phyloP scores from a whole-genome alignment of 2,113 vertebrate species.

The Pyxicephalus adspersus region DNA sequence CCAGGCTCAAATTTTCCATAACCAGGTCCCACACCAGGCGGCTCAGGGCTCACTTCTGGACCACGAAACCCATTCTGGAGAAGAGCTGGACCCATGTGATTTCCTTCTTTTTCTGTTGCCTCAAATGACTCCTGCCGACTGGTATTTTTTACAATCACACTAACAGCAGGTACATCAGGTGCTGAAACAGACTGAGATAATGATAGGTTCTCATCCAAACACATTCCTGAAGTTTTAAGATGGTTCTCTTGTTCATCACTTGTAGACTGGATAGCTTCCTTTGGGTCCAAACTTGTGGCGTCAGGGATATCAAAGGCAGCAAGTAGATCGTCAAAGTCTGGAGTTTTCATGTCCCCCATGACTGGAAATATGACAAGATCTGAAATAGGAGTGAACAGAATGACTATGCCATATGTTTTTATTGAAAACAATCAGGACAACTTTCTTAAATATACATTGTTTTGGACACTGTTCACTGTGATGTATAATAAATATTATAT shows the following conservation, averaged over 20 bases:
- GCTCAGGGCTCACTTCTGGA: constrained; percentile 70
- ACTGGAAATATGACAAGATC: constrained; percentile 73
- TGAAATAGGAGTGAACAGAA: constrained; percentile 54
- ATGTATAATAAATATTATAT: no score
- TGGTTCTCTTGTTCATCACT: constrained; percentile 86
- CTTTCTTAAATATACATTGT: background rate
- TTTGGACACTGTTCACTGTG: no score
- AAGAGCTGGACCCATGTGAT: constrained; percentile 70
- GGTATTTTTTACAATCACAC: constrained; percentile 96
- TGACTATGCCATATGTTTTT: background rate
- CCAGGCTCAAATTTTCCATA: constrained; percentile 82
- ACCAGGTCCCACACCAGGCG: constrained; percentile 67
- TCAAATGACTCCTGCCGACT: constrained; percentile 89
- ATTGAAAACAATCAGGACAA: no score
- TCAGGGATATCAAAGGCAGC: constrained; percentile 99
- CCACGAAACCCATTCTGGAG: constrained; percentile 87
- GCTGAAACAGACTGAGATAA: constrained; percentile 72
- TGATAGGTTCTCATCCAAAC: constrained; percentile 80
- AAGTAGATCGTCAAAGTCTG: constrained; percentile 96
- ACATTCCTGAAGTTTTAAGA: constrained; percentile 82
- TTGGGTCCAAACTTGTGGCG: constrained; percentile 90
- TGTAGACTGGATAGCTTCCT: constrained; percentile 85
- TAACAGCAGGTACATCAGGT: constrained; percentile 84
- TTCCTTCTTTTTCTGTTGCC: constrained; percentile 75
- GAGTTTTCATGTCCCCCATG: constrained; percentile 99